Base-by-base conservation (phyloP, 2,113 vertebrate genomes). In the Sminthopsis crassicaudata region DNA sequence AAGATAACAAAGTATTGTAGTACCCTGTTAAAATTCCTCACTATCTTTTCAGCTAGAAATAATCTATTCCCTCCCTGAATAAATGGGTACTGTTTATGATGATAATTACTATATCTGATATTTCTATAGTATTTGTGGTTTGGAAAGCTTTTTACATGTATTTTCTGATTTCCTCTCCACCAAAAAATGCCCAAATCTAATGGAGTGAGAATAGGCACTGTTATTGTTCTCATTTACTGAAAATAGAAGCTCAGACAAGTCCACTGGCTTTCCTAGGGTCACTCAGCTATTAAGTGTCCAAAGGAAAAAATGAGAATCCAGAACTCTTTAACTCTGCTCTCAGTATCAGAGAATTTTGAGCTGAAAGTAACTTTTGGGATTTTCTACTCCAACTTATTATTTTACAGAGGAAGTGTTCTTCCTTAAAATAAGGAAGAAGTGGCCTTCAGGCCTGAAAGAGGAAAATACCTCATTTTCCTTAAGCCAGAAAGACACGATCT, bases 11-110 rank as follows among this genome's bases (percentile, higher is more conserved):
- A 91, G 76, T 92, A 67, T 4, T 89, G 57, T 10, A 8, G 25
- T 57, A 24, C 25, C 25, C 26, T 57, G 54, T 12, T 42, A 92
- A 94, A 90, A 89, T 26, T 51, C 10, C 30, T 91, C 60, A 91
- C 27, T 90, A 1, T 8, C 60, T 94, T 92, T 30, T 91, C 50
- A 91, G 51, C 55, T 93, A 30, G 95, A 93, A 94, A 92, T 27
- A 55, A 91, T 7, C 42, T 93, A 16, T 14, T 54, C 8, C 90
- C 26, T 54, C 8, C 90, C 26, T 89, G 89, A 91, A 95, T 53
- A 52, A 93, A 52, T 24, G 25, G 0, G 55, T 26, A 27, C 55
- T 57, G 25, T 57, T 8, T 8, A 10, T 57, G 26, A 27, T 27
- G 26, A 55, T 55, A 57, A 57, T 27, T 57, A 57, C 26, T 27